Conservation (phyloP, 2,797 vertebrate species). For the Parambassis ranga region DNA sequence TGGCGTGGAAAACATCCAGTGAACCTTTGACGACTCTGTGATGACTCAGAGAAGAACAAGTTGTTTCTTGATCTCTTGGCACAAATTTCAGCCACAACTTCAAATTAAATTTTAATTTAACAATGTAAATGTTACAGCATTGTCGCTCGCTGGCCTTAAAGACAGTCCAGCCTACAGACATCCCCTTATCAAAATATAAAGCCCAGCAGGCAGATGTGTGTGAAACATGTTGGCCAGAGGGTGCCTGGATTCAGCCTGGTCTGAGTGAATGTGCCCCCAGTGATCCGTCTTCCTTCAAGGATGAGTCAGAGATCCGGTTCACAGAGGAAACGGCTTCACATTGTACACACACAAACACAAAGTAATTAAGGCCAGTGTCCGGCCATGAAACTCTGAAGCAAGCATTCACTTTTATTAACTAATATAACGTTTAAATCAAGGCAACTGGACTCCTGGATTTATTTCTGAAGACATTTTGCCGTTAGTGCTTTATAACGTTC, state of each 20-base stretch:
- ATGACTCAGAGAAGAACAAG: neutral
- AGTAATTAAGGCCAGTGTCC: no score
- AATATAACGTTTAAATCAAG: no score
- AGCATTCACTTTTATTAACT: no score
- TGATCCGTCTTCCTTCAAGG: slow-evolving; percentile 15
- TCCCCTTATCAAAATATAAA: neutral
- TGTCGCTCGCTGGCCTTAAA: neutral
- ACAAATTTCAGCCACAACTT: slow-evolving; percentile 10
- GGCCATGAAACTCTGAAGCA: no score
- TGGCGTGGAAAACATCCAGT: neutral
- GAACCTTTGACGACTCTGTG: neutral
- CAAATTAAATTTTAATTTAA: neutral
- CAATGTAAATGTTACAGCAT: neutral
- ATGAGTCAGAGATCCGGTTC: slow-evolving; percentile 16
- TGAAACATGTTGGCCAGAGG: neutral
- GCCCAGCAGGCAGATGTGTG: neutral
- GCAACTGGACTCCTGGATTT: no score
- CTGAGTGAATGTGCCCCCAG: neutral
- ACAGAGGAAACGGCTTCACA: slow-evolving; percentile 26
- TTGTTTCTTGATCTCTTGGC: slow-evolving; percentile 10
- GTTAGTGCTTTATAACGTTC: no score
- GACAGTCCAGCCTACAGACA: neutral
- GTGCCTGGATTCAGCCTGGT: neutral
- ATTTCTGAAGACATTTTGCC: no score
- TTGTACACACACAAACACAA: neutral